Base-by-base conservation (phyloP, 92 coral and sea anemone genomes). In the Montipora capitata region DNA sequence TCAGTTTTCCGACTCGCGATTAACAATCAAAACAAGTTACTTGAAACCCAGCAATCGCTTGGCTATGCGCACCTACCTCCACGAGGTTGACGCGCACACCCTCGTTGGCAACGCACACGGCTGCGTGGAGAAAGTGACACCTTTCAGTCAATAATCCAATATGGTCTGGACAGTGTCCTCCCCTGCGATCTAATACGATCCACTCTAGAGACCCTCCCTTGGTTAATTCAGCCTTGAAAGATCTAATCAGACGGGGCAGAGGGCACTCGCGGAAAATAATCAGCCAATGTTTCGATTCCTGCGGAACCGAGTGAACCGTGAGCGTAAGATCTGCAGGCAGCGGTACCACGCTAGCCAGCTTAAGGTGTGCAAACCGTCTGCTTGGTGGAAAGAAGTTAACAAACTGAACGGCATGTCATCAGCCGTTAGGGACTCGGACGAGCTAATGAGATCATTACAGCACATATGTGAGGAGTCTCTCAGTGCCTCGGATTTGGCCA, bases 201-300 rank as follows among this genome's bases (percentile, higher is more conserved):
- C 87, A 86, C 65, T 63, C 89, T 16, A 94, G 68, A 45, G 94
- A 94, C 40, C 94, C 95, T 35, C 93, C 97, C 42, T 94, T 95
- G 93, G 77, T 94, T 17, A 91, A 76, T 62, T 85, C 90, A 57
- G 64, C 79, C 38, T 74, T 94, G 80, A 94, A 91, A 77, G 51
- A 71, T n/a, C 84, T 90, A 51, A 82, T 93, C 57, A 87, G 62
- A 54, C 43, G 73, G 41, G 51, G 51, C 51, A 45, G 63, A 79
- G 82, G 56, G 91, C 94, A 3, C 92, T 93, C 51, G 68, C 68
- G 14, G 54, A 84, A 78, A 83, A 68, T 14, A 81, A 76, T 44
- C 70, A 18, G 7, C 85, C 72, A 4, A 41, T 40, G 68, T 88
- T 83, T 69, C 81, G 88, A 7, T 64, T 65, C 63, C 87, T 92